phyloP scores from a whole-genome alignment of 2,888 invertebrate genomes.

The Oegoconia quadripuncta region DNA sequence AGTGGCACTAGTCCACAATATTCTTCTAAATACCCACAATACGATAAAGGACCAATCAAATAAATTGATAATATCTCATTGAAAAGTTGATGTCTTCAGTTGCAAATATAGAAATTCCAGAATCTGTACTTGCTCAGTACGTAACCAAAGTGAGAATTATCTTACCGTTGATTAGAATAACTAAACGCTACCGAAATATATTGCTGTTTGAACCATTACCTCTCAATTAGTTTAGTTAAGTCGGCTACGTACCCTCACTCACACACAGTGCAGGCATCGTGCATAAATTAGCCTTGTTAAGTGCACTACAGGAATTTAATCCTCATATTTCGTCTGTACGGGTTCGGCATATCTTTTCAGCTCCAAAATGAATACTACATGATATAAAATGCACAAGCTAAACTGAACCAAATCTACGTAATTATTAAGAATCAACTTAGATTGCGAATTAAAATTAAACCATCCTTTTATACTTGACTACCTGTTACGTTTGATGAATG shows the following conservation, averaged over 20 bases:
- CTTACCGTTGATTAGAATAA: conserved; percentile 11
- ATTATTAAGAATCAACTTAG: conserved; percentile 37
- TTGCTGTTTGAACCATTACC: conserved; percentile 59
- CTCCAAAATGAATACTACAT: conserved; percentile 57
- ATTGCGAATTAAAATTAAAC: conserved; percentile 22
- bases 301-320: conserved; percentile 77
- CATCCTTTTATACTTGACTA: conserved; percentile 22
- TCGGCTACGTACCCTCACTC: conserved; percentile 42
- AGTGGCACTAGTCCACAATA: too few relatives aligned
- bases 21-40: too few relatives aligned
- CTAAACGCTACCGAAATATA: conserved; percentile 40
- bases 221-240: conserved; percentile 74
- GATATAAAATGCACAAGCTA: conserved; percentile 29
- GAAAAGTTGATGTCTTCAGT: too few relatives aligned
- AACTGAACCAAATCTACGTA: conserved; percentile 35
- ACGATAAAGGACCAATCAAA: too few relatives aligned
- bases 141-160: too few relatives aligned
- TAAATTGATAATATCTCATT: too few relatives aligned
- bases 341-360: conserved; percentile 72
- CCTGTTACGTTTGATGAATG: background rate
- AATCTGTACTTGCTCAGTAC: too few relatives aligned
- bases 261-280: conserved; percentile 50
- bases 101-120: too few relatives aligned
- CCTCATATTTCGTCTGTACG: conserved; percentile 76
- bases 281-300: conserved; percentile 78